A percentile compares a stretch with the other conserved stretches of the same genome.
Conservation (phyloP, 2,113 vertebrate species). For the Microcebus tavaratra region DNA sequence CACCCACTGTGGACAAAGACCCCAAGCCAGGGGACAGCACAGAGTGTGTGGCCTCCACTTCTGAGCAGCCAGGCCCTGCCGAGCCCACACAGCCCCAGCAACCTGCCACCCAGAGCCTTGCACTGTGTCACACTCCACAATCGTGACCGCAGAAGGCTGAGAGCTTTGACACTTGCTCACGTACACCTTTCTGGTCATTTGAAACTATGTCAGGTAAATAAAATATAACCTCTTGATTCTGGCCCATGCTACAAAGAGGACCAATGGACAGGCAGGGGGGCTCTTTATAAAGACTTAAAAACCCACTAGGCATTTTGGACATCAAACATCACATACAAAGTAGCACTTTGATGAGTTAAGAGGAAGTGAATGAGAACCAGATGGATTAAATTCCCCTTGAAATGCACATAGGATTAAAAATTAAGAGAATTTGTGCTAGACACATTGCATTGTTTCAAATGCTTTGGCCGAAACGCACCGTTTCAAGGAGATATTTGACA, state of each 20-base stretch:
- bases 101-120: not conserved
- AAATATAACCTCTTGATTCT: slow-evolving; percentile 19
- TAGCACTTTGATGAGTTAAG: slow-evolving; percentile 61
- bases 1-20: not conserved
- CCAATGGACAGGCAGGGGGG: not conserved
- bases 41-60: not conserved
- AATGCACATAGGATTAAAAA: slow-evolving; percentile 73
- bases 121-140: not conserved
- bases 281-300: slow-evolving; percentile 39
- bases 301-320: slow-evolving; percentile 54
- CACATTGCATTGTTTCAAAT: not conserved
- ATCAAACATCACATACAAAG: slow-evolving; percentile 64
- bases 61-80: not conserved
- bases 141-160: not conserved
- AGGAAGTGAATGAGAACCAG: slow-evolving; percentile 70
- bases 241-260: not conserved
- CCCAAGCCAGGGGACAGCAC: not conserved
- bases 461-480: not conserved
- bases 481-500: not conserved
- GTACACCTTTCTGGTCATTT: slow-evolving; percentile 31
- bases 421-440: slow-evolving; percentile 28
- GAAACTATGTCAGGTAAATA: slow-evolving; percentile 43
- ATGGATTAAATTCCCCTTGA: slow-evolving; percentile 72
- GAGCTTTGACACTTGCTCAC: not conserved
- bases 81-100: not conserved